Evolutionary conservation across 2,797 vertebrate genomes (phyloP), one percentile per base, ranked within the genome.

Genomic region (Myiothlypis chrysogaster): DNA sequence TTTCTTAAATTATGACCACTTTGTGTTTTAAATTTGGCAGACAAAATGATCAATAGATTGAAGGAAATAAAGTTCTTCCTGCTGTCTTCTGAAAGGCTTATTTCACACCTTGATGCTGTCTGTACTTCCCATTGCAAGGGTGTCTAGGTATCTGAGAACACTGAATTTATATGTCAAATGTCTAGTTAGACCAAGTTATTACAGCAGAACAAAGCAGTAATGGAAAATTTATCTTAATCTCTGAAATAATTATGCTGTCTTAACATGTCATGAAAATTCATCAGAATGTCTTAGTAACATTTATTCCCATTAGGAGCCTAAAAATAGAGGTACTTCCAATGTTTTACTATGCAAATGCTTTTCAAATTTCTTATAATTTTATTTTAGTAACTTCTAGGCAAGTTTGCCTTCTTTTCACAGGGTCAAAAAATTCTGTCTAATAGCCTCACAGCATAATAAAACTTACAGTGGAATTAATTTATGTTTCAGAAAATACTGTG

Each of bases 261-360:
- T 90, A 64, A 83, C 27, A 3, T 75, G 57, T 80, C 75, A 85
- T 71, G 53, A 92, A 93, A 95, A 83, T 85, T 92, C 60, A 53
- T 68, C 13, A 14, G 34, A 68, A 69, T 37, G 35, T 43, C 61
- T 75, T 76, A 27, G 87, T 75, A 77, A 85, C 35, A 20, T 35
- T 92, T 91, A 61, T 89, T 89, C 69, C 77, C 52, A 60, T 75
- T 85, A 80, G 57, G 14, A 94, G 13, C 28, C 65, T 87, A 83
- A 94, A 77, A 86, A 59, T 53, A 91, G 71, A 80, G 60, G 7
- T 1, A 14, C 73, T 92, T 94, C 8, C 65, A 55, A 21, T 71
- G 30, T 60, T 84, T 87, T 65, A 84, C 14, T 50, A 65, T 71
- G 76, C 27, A 90, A 78, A 52, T 68, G 2, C 13, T 64, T 69